A percentile compares a stretch with the other conserved stretches of the same genome.
phyloP scores from a whole-genome alignment of 2,113 vertebrate genomes.

The Perognathus longimembris region DNA sequence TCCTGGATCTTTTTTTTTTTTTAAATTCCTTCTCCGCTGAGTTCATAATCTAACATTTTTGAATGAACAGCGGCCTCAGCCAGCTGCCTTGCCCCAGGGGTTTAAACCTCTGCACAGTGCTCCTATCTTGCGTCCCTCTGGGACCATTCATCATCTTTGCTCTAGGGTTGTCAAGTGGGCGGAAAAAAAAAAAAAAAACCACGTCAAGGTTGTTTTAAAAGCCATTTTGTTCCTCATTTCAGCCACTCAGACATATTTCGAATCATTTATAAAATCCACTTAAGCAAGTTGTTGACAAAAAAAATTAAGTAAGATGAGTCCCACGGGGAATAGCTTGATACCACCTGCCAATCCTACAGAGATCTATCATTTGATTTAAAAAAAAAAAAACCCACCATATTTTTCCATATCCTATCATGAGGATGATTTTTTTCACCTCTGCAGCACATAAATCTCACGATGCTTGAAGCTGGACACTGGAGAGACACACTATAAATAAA shows the following conservation, averaged over 20 bases:
- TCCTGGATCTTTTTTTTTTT: neutral
- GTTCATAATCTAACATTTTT: conserved; percentile 26
- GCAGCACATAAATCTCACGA: conserved; percentile 45
- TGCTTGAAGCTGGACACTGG: conserved; percentile 5
- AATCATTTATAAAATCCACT: conserved; percentile 71
- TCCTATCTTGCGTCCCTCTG: neutral
- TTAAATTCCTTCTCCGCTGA: neutral
- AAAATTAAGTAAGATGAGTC: conserved; percentile 59
- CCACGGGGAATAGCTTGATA: neutral
- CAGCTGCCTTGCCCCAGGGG: neutral
- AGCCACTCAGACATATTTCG: conserved; percentile 49
- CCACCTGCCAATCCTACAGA: conserved; percentile 51
- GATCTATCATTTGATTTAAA: conserved; percentile 48
- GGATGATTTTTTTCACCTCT: conserved; percentile 48
- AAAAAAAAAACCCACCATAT: neutral
- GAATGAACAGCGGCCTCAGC: neutral
- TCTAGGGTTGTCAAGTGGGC: neutral
- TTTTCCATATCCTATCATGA: conserved; percentile 53
- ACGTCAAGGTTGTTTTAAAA: conserved; percentile 40
- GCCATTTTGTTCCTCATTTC: conserved; percentile 12
- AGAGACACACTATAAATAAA: conserved; percentile 56
- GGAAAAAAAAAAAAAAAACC: neutral
- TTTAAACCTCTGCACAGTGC: neutral
- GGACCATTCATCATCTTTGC: neutral
- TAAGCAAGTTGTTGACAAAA: conserved; percentile 65